These are phyloP conservation scores for Chrysaora quinquecirrha DNA, from an alignment of 30 jellyfish, hydroid and myxozoan genomes.

Conservation along the genomic window DNA sequence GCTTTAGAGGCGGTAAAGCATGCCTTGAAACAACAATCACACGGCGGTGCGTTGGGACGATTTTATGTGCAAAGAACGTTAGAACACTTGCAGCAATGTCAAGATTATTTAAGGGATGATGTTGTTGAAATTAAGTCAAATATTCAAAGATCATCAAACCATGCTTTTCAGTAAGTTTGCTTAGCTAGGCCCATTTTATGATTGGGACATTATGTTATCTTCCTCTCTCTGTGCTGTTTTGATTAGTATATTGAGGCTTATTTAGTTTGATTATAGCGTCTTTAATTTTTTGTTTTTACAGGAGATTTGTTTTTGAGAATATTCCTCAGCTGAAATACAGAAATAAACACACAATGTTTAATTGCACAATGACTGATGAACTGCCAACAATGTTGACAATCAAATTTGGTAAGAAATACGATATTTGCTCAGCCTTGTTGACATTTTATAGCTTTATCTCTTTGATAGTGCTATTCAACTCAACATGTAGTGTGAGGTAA, in stretches of 20 bases:
- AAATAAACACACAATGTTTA: conserved; percentile 33
- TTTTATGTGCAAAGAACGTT: conserved; percentile 63
- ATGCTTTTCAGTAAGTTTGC: conserved; percentile 33
- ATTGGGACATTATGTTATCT: too few species aligned
- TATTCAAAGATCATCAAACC: conserved; percentile 45
- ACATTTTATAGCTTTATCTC: too few species aligned
- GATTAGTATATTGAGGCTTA: too few species aligned
- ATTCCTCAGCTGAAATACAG: conserved; percentile 69
- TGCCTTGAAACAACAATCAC: conserved; percentile 49
- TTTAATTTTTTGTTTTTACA: too few species aligned
- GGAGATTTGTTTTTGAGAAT: conserved; percentile 62
- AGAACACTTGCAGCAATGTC: conserved; percentile 61
- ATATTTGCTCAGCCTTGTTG: too few species aligned
- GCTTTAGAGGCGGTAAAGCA: conserved; percentile 48
- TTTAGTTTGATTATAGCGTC: too few species aligned
- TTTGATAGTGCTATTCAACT: too few species aligned
- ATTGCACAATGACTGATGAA: conserved; percentile 48
- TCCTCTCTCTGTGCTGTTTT: too few species aligned
- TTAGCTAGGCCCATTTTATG: not conserved
- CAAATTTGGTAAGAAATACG: conserved; percentile 38
- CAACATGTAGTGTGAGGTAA: too few species aligned
- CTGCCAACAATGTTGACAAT: conserved; percentile 24
- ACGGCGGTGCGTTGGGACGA: conserved; percentile 63
- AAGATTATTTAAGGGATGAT: conserved; percentile 47
- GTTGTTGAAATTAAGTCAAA: conserved; percentile 46